phyloP scores from a whole-genome alignment of 1,140 invertebrate genomes.

The Centruroides vittatus region DNA sequence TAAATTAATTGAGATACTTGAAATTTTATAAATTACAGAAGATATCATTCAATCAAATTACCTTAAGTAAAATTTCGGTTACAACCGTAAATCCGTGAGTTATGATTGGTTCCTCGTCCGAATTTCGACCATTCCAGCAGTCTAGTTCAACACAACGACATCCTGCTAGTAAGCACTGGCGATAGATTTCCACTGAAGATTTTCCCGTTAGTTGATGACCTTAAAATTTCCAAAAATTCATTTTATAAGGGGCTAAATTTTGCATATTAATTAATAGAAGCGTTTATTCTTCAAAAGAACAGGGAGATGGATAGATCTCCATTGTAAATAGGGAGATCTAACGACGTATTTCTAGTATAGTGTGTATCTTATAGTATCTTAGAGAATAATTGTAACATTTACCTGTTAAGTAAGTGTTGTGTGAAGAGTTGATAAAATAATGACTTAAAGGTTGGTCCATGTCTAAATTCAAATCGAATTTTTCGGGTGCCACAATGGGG shows the following conservation, averaged over 20 bases:
- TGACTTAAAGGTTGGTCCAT: conserved; percentile 92
- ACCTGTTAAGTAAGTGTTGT: conserved; percentile 87
- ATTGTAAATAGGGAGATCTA: background rate
- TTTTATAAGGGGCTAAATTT: background rate
- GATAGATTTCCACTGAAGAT: conserved; percentile 91
- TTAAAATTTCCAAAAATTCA: background rate
- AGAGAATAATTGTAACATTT: background rate
- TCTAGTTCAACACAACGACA: conserved; percentile 95
- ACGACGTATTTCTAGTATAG: too few relatives aligned
- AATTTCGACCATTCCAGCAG: conserved; percentile 83
- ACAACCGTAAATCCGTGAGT: conserved; percentile 97
- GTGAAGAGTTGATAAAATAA: conserved; percentile 97
- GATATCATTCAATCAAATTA: conserved; percentile 16
- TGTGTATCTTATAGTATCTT: background rate
- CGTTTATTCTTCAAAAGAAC: background rate
- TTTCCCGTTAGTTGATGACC: conserved; percentile 31
- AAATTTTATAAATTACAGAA: background rate
- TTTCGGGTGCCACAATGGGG: conserved; percentile 71
- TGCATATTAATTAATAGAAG: background rate
- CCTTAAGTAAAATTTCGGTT: conserved; percentile 80
- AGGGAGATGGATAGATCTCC: background rate
- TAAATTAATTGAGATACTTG: background rate
- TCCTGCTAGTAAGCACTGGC: conserved; percentile 80
- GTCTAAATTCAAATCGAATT: conserved; percentile 79
- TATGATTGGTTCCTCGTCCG: conserved; percentile 83